phyloP scores from a whole-genome alignment of 1,140 invertebrate genomes.

The Holotrichia oblita region DNA sequence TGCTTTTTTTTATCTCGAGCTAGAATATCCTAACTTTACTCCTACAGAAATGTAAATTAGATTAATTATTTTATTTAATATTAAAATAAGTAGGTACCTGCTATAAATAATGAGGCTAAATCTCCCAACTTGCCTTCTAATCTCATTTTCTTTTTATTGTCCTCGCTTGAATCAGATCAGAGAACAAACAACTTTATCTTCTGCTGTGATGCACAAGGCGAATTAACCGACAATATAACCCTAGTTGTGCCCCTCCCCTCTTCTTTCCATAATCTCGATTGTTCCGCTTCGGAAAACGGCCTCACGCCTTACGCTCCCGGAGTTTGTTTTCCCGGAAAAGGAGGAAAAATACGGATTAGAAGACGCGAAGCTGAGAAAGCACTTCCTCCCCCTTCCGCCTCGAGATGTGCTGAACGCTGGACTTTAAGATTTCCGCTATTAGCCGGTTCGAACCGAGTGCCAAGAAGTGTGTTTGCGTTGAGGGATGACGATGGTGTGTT shows the following conservation, averaged over 20 bases:
- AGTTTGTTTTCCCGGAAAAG: no score
- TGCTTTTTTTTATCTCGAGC: no score
- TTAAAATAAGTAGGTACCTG: no score
- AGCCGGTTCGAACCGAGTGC: not conserved
- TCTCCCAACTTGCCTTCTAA: no score
- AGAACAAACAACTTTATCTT: not conserved
- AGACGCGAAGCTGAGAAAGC: not conserved
- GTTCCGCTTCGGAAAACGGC: not conserved
- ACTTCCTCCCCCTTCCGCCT: not conserved
- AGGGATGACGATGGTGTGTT: not conserved
- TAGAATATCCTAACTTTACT: no score
- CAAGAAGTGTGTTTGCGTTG: not conserved
- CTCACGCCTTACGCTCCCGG: no score
- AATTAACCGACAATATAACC: not conserved
- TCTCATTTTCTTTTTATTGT: not conserved
- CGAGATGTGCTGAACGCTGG: not conserved
- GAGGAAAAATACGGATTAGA: not conserved
- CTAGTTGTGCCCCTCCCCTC: not conserved
- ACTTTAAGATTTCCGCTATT: not conserved
- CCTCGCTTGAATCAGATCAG: not conserved
- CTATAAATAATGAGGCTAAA: no score
- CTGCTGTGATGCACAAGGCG: not conserved
- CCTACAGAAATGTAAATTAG: no score
- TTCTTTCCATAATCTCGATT: not conserved
- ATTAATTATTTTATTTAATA: no score